A percentile compares a stretch with the other conserved stretches of the same genome.
phyloP scores from a whole-genome alignment of 2,888 invertebrate species.

The Lycocerus yunnanus region DNA sequence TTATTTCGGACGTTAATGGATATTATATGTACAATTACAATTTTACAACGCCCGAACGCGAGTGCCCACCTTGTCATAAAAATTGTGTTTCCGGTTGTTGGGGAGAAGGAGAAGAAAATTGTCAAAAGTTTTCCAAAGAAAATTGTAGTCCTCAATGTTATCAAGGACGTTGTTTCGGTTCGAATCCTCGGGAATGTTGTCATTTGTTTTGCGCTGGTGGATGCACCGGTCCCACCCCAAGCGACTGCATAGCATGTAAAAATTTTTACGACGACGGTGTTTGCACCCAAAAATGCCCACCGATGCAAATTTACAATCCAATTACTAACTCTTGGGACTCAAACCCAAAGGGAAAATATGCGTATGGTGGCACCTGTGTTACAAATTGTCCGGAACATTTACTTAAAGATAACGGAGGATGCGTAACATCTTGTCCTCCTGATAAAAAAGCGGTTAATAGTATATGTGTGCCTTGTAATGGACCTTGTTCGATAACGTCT shows the following conservation, averaged over 20 bases:
- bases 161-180: constrained; percentile 92
- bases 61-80: constrained; percentile 78
- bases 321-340: constrained; percentile 88
- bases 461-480: constrained; percentile 92
- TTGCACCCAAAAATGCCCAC: constrained; percentile 95
- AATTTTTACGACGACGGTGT: constrained; percentile 96
- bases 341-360: constrained; percentile 93
- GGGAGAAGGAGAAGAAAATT: constrained; percentile 92
- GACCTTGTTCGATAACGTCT: constrained; percentile 96
- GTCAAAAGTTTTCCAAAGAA: constrained; percentile 92
- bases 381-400: constrained; percentile 93
- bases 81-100: constrained; percentile 90
- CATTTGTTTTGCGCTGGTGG: constrained; percentile 97
- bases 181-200: constrained; percentile 91
- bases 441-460: constrained; percentile 87
- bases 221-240: constrained; percentile 91
- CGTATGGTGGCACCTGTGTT: constrained; percentile 97
- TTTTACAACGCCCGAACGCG: constrained; percentile 79
- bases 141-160: constrained; percentile 94
- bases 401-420: constrained; percentile 90
- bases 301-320: constrained; percentile 91
- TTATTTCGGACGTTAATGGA: constrained; percentile 77
- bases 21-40: constrained; percentile 81
- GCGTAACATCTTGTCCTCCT: constrained; percentile 88
- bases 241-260: constrained; percentile 93